Evolutionary conservation across 2,113 vertebrate species (phyloP).

Genomic region (Dromaius novaehollandiae): DNA sequence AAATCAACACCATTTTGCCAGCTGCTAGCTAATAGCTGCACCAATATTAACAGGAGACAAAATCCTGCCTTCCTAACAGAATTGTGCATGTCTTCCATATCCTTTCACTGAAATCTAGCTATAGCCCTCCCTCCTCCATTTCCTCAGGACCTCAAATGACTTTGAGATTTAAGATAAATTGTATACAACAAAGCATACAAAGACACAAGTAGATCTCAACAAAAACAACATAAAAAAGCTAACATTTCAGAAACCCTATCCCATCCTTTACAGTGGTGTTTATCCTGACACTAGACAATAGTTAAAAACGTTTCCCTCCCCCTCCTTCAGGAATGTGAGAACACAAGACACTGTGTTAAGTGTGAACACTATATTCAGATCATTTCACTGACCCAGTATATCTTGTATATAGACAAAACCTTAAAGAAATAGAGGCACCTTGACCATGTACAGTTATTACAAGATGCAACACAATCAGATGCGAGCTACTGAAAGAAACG

Average conservation of each 20-base stretch:
- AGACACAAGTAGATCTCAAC: neutral
- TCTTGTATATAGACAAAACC: neutral
- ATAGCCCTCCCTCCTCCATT: neutral
- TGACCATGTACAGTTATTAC: neutral
- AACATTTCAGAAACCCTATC: neutral
- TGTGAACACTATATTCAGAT: neutral
- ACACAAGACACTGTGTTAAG: neutral
- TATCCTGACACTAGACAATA: neutral
- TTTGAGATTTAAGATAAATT: neutral
- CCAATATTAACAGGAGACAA: neutral
- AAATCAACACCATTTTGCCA: neutral
- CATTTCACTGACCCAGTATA: neutral
- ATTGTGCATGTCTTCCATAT: neutral
- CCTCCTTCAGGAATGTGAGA: neutral
- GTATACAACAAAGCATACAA: neutral
- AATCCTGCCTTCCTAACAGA: neutral
- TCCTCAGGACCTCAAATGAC: neutral
- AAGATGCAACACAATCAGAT: neutral
- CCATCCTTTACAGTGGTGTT: neutral
- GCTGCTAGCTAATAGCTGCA: neutral
- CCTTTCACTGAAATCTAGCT: neutral
- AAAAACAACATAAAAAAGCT: neutral
- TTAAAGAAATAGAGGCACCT: neutral
- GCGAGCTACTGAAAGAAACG: neutral
- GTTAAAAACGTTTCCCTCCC: neutral